Evolutionary conservation across 2,888 invertebrate genomes (phyloP).

Genomic region (Rhabditophanes sp.): DNA sequence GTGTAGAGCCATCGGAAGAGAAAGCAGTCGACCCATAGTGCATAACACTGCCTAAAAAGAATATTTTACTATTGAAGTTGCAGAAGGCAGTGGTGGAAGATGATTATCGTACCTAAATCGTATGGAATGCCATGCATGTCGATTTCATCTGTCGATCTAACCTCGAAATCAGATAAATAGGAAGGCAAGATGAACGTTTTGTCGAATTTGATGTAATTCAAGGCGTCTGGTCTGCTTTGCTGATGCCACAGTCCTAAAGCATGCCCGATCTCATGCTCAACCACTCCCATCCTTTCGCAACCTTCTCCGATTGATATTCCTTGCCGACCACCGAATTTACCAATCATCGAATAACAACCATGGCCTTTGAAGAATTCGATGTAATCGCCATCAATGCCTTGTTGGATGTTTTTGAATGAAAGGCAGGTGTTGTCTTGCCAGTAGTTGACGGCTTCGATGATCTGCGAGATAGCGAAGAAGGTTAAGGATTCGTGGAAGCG

Average conservation of each 20-base stretch:
- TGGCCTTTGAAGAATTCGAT: slow-evolving; percentile 41
- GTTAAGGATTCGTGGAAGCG: slow-evolving; percentile 39
- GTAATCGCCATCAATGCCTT: slow-evolving; percentile 24
- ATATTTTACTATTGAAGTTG: too few species aligned
- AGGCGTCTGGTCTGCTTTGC: slow-evolving; percentile 39
- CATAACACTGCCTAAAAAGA: slow-evolving; percentile 12
- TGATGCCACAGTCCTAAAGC: slow-evolving; percentile 43
- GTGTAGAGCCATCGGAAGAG: slow-evolving; percentile 29
- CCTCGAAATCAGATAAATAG: slow-evolving; percentile 4
- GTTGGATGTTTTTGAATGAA: slow-evolving; percentile 24
- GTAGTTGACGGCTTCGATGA: slow-evolving; percentile 30
- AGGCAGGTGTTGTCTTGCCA: slow-evolving; percentile 40
- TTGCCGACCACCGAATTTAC: slow-evolving; percentile 40
- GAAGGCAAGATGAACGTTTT: slow-evolving; percentile 20
- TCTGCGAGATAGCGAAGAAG: slow-evolving; percentile 33
- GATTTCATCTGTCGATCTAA: slow-evolving; percentile 15
- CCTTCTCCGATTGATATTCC: slow-evolving; percentile 41
- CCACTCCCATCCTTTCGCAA: slow-evolving; percentile 36
- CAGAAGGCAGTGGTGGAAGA: not conserved
- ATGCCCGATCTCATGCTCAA: slow-evolving; percentile 41
- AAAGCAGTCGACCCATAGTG: slow-evolving; percentile 43
- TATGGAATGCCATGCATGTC: slow-evolving; percentile 29
- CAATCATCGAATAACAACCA: slow-evolving; percentile 44
- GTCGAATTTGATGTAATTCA: slow-evolving; percentile 14
- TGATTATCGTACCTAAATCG: slow-evolving; percentile 37